These are phyloP conservation scores for Sebastes wilsoni DNA, from an alignment of 2,797 vertebrate genomes.

Conservation along the genomic window DNA sequence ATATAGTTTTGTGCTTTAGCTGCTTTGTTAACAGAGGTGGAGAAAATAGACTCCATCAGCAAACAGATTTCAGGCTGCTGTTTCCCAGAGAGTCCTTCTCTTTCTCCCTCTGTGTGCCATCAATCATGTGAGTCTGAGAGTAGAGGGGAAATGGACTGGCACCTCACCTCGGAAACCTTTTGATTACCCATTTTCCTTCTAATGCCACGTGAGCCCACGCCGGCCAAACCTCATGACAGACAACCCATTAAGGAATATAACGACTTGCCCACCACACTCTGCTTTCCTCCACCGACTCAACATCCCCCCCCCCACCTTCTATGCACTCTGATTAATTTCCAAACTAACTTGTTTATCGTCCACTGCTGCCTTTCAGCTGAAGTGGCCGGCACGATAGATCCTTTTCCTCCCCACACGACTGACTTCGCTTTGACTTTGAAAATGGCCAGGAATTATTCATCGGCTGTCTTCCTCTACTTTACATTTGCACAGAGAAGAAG, in stretches of 20 bases:
- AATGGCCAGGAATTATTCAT: conserved; percentile 76
- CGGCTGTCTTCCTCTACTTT: conserved; percentile 39
- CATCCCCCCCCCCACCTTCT: neutral
- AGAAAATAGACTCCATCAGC: conserved; percentile 10
- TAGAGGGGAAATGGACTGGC: conserved; percentile 43
- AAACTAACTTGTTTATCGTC: conserved; percentile 68
- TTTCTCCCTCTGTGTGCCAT: conserved; percentile 21
- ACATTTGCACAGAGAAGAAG: conserved; percentile 53
- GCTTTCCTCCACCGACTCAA: neutral
- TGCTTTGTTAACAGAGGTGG: conserved; percentile 6
- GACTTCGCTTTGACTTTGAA: conserved; percentile 74
- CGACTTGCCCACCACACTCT: conserved; percentile 31
- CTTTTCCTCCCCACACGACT: conserved; percentile 40
- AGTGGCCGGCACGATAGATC: conserved; percentile 47
- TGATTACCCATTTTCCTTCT: conserved; percentile 61
- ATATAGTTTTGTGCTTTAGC: neutral
- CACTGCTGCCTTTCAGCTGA: conserved; percentile 37
- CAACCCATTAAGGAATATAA: conserved; percentile 66
- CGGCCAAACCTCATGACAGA: conserved; percentile 60
- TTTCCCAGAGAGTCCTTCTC: conserved; percentile 14
- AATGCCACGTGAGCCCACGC: conserved; percentile 54
- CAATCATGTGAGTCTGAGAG: conserved; percentile 38
- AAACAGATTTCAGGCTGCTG: conserved; percentile 25
- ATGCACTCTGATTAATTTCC: conserved; percentile 66
- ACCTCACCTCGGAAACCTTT: conserved; percentile 68